Conservation (phyloP, 23 tunicate genomes). For the Diplosoma virens region DNA sequence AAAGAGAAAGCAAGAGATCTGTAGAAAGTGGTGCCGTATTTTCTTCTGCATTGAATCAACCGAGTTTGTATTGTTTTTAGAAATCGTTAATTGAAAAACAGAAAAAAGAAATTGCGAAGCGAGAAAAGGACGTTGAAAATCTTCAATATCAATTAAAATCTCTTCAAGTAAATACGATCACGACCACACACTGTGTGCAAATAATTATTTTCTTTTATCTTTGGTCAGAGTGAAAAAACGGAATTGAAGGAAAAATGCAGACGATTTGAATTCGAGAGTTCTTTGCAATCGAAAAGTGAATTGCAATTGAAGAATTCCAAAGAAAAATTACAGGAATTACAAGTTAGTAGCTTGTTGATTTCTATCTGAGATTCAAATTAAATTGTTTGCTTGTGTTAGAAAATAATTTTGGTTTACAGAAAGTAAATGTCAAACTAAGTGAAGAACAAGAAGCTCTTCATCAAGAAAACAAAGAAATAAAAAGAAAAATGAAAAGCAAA, state of each 20-base stretch:
- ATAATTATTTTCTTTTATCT: background rate
- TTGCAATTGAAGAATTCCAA: slow-evolving; percentile 44
- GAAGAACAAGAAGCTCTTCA: background rate
- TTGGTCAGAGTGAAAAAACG: background rate
- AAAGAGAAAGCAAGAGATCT: too few species aligned
- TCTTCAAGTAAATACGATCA: too few species aligned
- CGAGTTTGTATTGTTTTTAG: too few species aligned
- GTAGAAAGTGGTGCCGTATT: too few species aligned
- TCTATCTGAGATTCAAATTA: background rate
- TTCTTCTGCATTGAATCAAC: too few species aligned
- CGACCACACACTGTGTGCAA: too few species aligned
- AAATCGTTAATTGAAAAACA: too few species aligned
- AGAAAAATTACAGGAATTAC: slow-evolving; percentile 23
- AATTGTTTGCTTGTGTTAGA: background rate
- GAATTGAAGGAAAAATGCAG: slow-evolving; percentile 14
- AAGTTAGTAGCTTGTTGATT: background rate
- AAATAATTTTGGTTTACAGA: background rate
- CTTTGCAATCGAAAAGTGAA: background rate
- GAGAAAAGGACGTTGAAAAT: too few species aligned
- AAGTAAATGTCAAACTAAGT: background rate
- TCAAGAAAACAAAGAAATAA: slow-evolving; percentile 22
- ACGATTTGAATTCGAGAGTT: background rate
- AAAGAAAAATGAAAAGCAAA: slow-evolving; percentile 25
- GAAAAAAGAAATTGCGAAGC: too few species aligned
- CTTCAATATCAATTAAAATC: too few species aligned